Evolutionary conservation across 2,113 vertebrate genomes (phyloP).

Genomic region (Daubentonia madagascariensis): DNA sequence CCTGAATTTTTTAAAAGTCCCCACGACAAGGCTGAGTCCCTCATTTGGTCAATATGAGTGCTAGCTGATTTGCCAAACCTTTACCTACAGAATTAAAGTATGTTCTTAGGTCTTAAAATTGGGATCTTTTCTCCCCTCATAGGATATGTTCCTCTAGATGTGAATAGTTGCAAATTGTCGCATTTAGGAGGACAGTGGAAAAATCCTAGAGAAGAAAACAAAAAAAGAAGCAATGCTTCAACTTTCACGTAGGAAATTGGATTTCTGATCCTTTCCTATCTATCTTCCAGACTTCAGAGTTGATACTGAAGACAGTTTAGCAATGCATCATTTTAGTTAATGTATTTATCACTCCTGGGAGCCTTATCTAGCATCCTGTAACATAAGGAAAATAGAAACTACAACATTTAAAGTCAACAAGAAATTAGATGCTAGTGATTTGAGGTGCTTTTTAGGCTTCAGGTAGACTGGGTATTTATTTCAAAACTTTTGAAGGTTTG

Average conservation of each 20-base stretch:
- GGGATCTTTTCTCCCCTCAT: neutral
- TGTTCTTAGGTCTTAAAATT: conserved; percentile 24
- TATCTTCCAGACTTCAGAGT: conserved; percentile 24
- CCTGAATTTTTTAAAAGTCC: neutral
- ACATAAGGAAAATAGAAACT: neutral
- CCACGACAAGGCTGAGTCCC: neutral
- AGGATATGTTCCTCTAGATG: neutral
- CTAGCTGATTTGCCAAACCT: conserved; percentile 25
- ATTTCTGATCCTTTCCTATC: conserved; percentile 26
- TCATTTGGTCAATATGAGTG: neutral
- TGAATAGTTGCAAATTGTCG: conserved; percentile 17
- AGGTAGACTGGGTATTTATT: conserved; percentile 13
- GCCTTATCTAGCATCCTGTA: neutral
- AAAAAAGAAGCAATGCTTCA: neutral
- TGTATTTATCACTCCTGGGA: neutral
- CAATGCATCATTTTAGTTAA: conserved; percentile 35
- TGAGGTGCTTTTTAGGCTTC: conserved; percentile 23
- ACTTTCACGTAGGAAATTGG: conserved; percentile 30
- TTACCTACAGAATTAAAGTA: neutral
- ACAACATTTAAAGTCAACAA: neutral
- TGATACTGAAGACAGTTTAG: conserved; percentile 15
- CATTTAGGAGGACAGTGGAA: conserved; percentile 20
- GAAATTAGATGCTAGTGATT: conserved; percentile 13
- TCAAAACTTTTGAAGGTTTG: neutral
- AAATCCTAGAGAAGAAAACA: neutral